Evolutionary conservation across 2,113 vertebrate genomes (phyloP).

Genomic region (Oxygymnocypris stewartii): DNA sequence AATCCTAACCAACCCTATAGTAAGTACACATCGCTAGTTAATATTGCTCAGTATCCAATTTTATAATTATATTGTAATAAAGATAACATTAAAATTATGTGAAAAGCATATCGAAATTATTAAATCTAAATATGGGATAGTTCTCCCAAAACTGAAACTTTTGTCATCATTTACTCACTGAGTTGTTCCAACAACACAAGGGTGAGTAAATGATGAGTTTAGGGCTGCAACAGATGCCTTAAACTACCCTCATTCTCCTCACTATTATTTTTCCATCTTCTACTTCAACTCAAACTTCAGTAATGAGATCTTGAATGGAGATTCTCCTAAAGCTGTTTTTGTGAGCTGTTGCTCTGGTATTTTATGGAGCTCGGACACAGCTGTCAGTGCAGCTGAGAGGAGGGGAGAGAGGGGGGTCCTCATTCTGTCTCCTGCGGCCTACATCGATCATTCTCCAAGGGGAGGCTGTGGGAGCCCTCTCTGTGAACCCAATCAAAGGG

Average conservation of each 20-base stretch:
- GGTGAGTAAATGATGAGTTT: too few relatives aligned
- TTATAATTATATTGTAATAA: not conserved
- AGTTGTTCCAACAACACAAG: too few relatives aligned
- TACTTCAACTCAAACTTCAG: not conserved
- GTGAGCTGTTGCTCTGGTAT: slow-evolving; percentile 28
- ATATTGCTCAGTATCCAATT: not conserved
- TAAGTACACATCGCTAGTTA: not conserved
- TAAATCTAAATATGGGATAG: not conserved
- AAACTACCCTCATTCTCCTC: not conserved
- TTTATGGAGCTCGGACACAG: slow-evolving; percentile 17
- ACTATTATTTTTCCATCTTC: not conserved
- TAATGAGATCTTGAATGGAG: slow-evolving; percentile 19
- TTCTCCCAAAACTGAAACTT: too few relatives aligned
- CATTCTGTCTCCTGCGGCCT: slow-evolving; percentile 44
- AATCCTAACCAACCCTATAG: too few relatives aligned
- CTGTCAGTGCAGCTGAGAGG: slow-evolving; percentile 45
- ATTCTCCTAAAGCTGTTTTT: slow-evolving; percentile 19
- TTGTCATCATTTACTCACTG: too few relatives aligned
- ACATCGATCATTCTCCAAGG: slow-evolving; percentile 45
- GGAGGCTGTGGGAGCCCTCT: slow-evolving; percentile 40
- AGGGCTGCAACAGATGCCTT: not conserved
- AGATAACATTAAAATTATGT: not conserved
- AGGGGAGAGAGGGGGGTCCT: slow-evolving; percentile 38
- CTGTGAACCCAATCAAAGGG: slow-evolving; percentile 40
- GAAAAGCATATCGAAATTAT: not conserved